Evolutionary conservation across 2,113 vertebrate genomes (phyloP), one percentile per base, ranked within the genome.

Genomic region (Chunga burmeisteri): DNA sequence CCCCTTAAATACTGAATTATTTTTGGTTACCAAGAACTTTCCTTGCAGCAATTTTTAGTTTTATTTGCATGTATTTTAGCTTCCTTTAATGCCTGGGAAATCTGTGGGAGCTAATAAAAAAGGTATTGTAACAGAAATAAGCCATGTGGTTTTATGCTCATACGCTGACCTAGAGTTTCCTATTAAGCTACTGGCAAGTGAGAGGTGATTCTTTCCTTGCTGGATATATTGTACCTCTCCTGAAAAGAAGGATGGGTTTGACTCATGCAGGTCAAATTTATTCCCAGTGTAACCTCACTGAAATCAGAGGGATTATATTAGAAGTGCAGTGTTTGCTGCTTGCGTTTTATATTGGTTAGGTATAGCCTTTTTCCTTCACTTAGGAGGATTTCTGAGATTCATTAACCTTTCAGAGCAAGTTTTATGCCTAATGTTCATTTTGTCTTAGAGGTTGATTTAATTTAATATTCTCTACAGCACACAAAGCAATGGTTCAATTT

Each of bases 381-480:
- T 66, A 0, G 1, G 18, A 81, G 34, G n/a, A 59, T 93, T 93
- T 86, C 72, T 92, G 83, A 88, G 44, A 81, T 72, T 81, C 80
- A 84, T 94, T 95, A 95, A 79, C 61, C 44, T 94, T 94, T 92
- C 72, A 88, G 65, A 90, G 13, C 0, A 29, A 83, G 29, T 61
- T 83, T 90, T 81, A 86, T 74, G 53, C 38, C 52, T 67, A 93
- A 61, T 5, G 3, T 42, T 90, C 53, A 36, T 91, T 96, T 91
- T 88, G 34, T 79, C 68, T 92, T 36, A 61, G 36, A 88, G 61
- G 30, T 23, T 84, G 47, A 83, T 95, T 84, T 88, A 81, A 88
- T 92, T 92, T 90, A 75, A 82, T 83, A 52, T 86, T 88, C 55
- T 63, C 27, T 79, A 52, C 56, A 92, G 36, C 72, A 93, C 96